These are phyloP conservation scores for Actinopyga echinites DNA, from an alignment of 53 echinoderm and acorn worm species.

Conservation along the genomic window DNA sequence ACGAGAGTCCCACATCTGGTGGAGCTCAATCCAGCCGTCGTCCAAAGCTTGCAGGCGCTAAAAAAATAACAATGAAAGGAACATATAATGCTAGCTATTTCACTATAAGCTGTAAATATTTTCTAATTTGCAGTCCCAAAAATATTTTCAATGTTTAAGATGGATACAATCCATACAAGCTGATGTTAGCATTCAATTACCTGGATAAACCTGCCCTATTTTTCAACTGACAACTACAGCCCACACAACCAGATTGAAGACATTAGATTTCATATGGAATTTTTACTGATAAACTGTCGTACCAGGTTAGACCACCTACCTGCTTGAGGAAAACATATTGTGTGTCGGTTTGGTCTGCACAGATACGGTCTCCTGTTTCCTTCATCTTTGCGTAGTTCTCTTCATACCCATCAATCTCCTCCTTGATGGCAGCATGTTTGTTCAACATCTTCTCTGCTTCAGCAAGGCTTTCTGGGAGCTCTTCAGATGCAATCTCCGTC, in stretches of 20 bases:
- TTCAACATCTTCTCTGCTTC: conserved; percentile 98
- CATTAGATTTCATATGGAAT: no score
- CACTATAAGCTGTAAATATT: neutral
- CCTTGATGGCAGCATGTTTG: conserved; percentile 99
- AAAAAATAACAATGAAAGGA: neutral
- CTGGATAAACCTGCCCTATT: no score
- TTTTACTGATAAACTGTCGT: no score
- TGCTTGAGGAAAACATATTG: conserved; percentile 99
- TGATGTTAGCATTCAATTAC: no score
- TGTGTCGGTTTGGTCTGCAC: conserved; percentile 96
- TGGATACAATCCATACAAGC: no score
- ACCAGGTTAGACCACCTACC: conserved; percentile 46
- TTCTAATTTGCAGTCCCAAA: neutral
- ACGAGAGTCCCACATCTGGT: neutral
- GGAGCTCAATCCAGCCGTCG: conserved; percentile 94
- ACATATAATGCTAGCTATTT: neutral
- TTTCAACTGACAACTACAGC: no score
- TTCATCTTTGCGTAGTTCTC: conserved; percentile 99
- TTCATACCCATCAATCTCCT: conserved; percentile 97
- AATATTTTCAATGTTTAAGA: no score
- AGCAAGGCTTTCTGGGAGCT: conserved; percentile 90
- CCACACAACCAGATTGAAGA: no score
- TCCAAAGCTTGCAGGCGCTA: conserved; percentile 97
- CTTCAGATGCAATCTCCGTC: conserved; percentile 96
- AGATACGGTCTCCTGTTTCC: conserved; percentile 91